Conservation (phyloP, 2,888 invertebrate species). For the Galeopsomyia nigrocyanea region DNA sequence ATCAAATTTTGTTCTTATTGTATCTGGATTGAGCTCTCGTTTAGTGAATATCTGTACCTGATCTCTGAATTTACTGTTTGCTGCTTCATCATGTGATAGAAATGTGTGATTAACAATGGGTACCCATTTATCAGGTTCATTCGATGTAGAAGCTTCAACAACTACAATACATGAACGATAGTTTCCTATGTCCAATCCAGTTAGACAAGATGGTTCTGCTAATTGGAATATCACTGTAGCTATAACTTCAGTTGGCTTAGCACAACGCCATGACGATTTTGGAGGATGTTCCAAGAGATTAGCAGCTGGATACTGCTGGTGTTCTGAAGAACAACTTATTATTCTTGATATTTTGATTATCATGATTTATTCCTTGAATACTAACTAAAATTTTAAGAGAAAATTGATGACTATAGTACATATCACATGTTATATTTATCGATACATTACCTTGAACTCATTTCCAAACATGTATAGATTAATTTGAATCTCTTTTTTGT, state of each 20-base stretch:
- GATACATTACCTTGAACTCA: no score
- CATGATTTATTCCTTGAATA: conserved; percentile 51
- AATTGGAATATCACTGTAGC: conserved; percentile 61
- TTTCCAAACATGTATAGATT: no score
- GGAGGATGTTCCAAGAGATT: conserved; percentile 60
- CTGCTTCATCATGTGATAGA: conserved; percentile 63
- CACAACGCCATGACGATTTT: conserved; percentile 61
- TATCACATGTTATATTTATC: no score
- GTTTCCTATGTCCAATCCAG: conserved; percentile 64
- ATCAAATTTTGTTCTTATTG: conserved; percentile 60
- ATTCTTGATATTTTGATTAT: conserved; percentile 62
- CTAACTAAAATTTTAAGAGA: no score
- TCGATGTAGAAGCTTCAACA: conserved; percentile 60
- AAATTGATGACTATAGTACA: no score
- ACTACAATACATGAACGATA: conserved; percentile 63
- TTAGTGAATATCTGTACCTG: conserved; percentile 65
- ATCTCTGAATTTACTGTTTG: conserved; percentile 60
- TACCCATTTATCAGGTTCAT: conserved; percentile 63
- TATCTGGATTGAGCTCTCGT: conserved; percentile 61
- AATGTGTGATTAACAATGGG: conserved; percentile 63
- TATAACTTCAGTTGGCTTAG: conserved; percentile 62
- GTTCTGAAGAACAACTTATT: conserved; percentile 64
- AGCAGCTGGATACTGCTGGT: conserved; percentile 60
- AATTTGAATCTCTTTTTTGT: no score
- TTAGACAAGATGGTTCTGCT: conserved; percentile 59